Evolutionary conservation across 2,888 invertebrate species (phyloP), one percentile per base, ranked within the genome.

Genomic region (Pachymerium ferrugineum): DNA sequence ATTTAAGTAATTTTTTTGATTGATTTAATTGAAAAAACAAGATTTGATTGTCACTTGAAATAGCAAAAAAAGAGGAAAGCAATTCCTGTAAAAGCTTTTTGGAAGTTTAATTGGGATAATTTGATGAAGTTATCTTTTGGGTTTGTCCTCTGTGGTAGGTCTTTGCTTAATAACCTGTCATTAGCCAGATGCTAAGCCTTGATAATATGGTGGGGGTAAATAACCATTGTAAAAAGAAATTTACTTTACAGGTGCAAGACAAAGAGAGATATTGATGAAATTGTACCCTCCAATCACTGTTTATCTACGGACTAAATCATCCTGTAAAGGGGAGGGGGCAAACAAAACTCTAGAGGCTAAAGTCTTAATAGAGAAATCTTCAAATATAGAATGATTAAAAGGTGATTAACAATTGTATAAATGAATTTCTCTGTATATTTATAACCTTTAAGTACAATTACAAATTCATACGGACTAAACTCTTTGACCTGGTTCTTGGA

Each of bases 221-320:
- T 54, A 54, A 54, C 54, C 54, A 54, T 54, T 54, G 25, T 54
- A 54, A 54, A 28, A 54, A 54, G 54, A 54, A 54, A 54, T 54
- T 54, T 54, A 54, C 28, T 54, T 54, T 22, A 25, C 19, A 54
- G 54, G 54, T 54, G 54, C 22, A 22, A 54, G 54, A 4, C 25
- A 54, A 38, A 38, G 47, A 54, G 54, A 54, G 54, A 54, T 54
- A 54, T 54, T 54, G 54, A 54, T 54, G 54, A 54, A 54, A 54
- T 54, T 54, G 54, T 54, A 54, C 54, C 54, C 54, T 54, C 54
- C 54, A 54, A 54, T 54, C 54, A 54, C 25, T 54, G 54, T 28
- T 54, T 54, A 54, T 54, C 54, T 54, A 54, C 22, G 28, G 28
- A 28, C 25, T 25, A 54, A 54, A 54, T 54, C 54, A 54, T 12